phyloP scores from a whole-genome alignment of 2,113 vertebrate species.

The Caracal caracal region DNA sequence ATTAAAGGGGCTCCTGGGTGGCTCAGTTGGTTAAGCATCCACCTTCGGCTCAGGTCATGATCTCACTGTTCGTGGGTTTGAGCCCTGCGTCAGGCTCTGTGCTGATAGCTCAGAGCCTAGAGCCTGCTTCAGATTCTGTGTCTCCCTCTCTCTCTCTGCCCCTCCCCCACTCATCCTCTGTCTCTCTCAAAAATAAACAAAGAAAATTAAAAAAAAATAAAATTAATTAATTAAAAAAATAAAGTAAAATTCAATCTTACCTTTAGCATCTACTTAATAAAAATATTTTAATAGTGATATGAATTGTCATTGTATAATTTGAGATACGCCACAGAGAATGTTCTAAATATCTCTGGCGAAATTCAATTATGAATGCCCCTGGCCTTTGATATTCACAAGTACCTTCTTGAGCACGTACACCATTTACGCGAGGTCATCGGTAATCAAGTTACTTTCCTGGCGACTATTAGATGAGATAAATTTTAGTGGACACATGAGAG shows the following conservation, averaged over 20 bases:
- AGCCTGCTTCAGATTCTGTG: no score
- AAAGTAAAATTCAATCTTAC: background rate
- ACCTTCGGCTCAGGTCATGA: no score
- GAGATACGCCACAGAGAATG: background rate
- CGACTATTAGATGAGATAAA: background rate
- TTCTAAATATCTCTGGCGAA: background rate
- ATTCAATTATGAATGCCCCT: background rate
- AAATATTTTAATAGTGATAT: background rate
- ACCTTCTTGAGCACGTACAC: background rate
- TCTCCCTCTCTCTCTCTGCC: no score
- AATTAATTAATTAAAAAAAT: no score
- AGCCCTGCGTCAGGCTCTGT: no score
- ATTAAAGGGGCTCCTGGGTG: no score
- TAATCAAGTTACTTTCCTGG: constrained; percentile 35
- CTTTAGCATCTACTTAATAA: background rate
- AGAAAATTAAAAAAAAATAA: no score
- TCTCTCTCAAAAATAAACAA: no score
- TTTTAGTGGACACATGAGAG: constrained; percentile 16
- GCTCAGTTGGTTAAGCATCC: no score
- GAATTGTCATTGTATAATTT: background rate
- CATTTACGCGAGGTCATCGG: background rate
- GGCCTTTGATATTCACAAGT: background rate
- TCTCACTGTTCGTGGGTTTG: no score
- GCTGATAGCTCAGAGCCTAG: no score
- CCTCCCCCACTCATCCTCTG: no score